Evolutionary conservation across 1,140 invertebrate species (phyloP), one percentile per base, ranked within the genome.

Genomic region (Tetramorium alpestre): DNA sequence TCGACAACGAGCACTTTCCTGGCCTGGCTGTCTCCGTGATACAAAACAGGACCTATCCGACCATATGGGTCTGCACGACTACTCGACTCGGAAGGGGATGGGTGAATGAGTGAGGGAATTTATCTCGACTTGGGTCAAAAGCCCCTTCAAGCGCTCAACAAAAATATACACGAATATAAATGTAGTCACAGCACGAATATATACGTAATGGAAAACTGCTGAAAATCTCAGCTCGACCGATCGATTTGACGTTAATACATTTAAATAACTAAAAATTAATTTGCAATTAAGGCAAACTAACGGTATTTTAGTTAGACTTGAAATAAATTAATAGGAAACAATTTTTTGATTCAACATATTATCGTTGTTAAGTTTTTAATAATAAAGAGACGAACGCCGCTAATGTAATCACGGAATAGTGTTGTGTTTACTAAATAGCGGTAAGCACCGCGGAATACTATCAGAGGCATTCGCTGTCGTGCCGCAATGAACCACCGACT

Each of bases 401-500:
- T 47, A 33, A 65, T 41, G 16, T 49, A 54, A 65, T 38, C 41
- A n/a, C 38, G 47, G 16, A 85, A 78, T 28, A 28, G 10, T 7
- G 7, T 38, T 4, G 10, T 10, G 22, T 33, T 77, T 64, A 41
- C 56, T 51, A 56, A 78, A 47, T 84, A 38, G 38, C 58, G n/a
- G 33, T 13, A 11, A 38, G 44, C 41, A 54, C 67, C 54, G 44
- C n/a, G 41, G 47, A n/a, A 41, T n/a, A 38, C 41, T 60, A 49
- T 33, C 13, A 8, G 6, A 70, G 38, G 13, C 22, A 58, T 44
- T 81, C 51, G 38, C 51, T 25, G 16, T 18, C 41, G 54, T 38
- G 54, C 54, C 25, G 54, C 80, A 73, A 75, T 62, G 44, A 84
- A 60, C 41, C 80, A 41, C 70, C 87, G 73, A 90, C 84, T 90